Evolutionary conservation across 2,888 invertebrate genomes (phyloP).

Genomic region (Drosophila phalerata): DNA sequence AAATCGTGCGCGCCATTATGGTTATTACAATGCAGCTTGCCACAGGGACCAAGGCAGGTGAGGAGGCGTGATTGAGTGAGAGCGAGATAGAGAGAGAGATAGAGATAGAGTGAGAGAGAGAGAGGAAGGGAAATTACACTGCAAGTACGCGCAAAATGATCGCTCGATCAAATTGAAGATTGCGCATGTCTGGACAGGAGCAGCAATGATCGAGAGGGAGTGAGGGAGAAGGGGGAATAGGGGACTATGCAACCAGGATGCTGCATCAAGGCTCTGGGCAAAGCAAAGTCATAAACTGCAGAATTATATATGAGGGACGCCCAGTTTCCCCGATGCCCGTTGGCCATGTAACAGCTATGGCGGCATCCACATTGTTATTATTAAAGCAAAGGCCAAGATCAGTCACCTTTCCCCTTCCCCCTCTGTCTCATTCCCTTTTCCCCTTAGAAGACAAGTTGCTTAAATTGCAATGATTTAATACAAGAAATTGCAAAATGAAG

Average conservation of each 20-base stretch:
- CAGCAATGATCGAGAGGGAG: slow-evolving; percentile 14
- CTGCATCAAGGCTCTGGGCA: slow-evolving; percentile 46
- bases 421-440: too few relatives aligned
- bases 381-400: slow-evolving; percentile 44
- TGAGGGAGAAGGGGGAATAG: not conserved
- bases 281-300: slow-evolving; percentile 65
- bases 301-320: slow-evolving; percentile 58
- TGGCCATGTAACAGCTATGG: slow-evolving; percentile 76
- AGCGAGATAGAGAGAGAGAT: slow-evolving; percentile 17
- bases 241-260: slow-evolving; percentile 15
- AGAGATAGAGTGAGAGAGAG: not conserved
- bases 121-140: not conserved
- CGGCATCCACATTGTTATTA: slow-evolving; percentile 76
- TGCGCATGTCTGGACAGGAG: slow-evolving; percentile 29
- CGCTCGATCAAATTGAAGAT: slow-evolving; percentile 75
- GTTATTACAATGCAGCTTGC: slow-evolving; percentile 79
- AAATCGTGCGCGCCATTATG: slow-evolving; percentile 83
- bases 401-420: not conserved
- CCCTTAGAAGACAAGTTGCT: slow-evolving; percentile 18
- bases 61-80: slow-evolving; percentile 68
- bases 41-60: slow-evolving; percentile 33
- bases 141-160: slow-evolving; percentile 77
- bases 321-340: slow-evolving; percentile 19
- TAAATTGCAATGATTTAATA: slow-evolving; percentile 82
- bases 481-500: slow-evolving; percentile 72